Conservation (phyloP, 2,797 vertebrate genomes). For the Karalla daura region DNA sequence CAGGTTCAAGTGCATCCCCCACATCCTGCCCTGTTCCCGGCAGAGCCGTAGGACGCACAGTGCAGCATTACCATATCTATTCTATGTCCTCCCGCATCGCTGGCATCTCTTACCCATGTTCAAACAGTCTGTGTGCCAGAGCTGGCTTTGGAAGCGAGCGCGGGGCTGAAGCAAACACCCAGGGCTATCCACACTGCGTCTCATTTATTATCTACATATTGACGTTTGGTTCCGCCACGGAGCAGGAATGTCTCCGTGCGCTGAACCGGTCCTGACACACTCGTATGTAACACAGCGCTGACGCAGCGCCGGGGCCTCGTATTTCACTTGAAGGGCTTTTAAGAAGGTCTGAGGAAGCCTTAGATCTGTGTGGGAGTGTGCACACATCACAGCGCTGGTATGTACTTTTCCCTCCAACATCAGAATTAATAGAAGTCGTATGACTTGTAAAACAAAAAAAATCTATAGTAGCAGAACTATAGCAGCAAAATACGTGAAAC, state of each 20-base stretch:
- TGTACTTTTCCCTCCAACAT: neutral
- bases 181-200: neutral
- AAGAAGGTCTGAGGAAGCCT: slow-evolving; percentile 4
- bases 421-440: neutral
- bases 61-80: slow-evolving; percentile 3
- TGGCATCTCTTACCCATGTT: neutral
- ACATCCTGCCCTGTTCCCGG: too few species aligned
- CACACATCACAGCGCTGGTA: neutral
- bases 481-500: too few species aligned
- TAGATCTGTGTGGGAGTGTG: neutral
- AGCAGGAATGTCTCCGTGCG: neutral
- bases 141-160: neutral
- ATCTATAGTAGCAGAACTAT: neutral
- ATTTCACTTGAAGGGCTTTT: slow-evolving; percentile 28
- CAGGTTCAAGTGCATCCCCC: too few species aligned
- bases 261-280: slow-evolving; percentile 7
- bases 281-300: slow-evolving; percentile 20
- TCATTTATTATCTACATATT: slow-evolving; percentile 17
- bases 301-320: slow-evolving; percentile 29
- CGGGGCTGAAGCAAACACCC: neutral
- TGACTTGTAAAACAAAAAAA: too few species aligned
- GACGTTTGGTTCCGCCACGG: slow-evolving; percentile 8
- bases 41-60: too few species aligned
- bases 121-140: neutral
- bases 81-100: neutral